A percentile compares a stretch with the other conserved stretches of the same genome.
Conservation (phyloP, 2,797 vertebrate species). For the Natrix natrix region DNA sequence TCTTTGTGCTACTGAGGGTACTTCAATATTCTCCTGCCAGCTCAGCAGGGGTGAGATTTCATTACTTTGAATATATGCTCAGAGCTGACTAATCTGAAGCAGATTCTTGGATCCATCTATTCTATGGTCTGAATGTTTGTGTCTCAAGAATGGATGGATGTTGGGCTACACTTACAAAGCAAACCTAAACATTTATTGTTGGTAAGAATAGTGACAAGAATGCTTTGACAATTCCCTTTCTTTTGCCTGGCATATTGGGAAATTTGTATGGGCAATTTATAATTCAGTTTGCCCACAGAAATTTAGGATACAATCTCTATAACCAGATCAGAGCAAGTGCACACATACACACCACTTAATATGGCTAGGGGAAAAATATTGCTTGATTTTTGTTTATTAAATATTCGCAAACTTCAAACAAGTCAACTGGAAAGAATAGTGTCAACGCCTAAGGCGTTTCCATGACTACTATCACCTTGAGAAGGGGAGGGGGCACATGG, state of each 20-base stretch:
- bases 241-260: background rate
- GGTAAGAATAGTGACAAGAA: background rate
- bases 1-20: background rate
- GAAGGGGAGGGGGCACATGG: too few relatives aligned
- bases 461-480: too few relatives aligned
- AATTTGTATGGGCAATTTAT: background rate
- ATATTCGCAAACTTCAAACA: background rate
- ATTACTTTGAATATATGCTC: background rate
- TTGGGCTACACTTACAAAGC: background rate
- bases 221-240: background rate
- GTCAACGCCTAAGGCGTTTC: too few relatives aligned
- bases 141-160: background rate
- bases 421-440: background rate
- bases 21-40: background rate
- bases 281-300: background rate
- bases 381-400: background rate
- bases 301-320: background rate
- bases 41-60: background rate
- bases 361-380: background rate
- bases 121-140: background rate
- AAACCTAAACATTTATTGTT: background rate
- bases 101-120: background rate
- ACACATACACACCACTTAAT: background rate
- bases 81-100: background rate
- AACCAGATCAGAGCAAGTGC: background rate